These are phyloP conservation scores for Capromys pilorides DNA, from an alignment of 2,797 vertebrate genomes.

Conservation along the genomic window DNA sequence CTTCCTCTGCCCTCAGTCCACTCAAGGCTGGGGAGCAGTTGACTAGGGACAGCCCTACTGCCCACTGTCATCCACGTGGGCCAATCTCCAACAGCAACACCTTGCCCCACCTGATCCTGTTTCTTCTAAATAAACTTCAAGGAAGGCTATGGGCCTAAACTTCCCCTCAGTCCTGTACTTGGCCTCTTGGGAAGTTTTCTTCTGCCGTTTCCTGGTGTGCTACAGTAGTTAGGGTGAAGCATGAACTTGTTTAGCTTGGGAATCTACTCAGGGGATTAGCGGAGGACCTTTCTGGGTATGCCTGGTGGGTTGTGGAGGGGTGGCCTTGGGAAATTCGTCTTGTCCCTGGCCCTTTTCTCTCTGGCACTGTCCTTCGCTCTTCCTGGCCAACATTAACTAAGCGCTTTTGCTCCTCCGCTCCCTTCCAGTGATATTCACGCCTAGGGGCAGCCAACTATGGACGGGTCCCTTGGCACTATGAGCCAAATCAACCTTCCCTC, in stretches of 20 bases:
- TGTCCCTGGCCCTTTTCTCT: background rate
- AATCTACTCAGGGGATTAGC: background rate
- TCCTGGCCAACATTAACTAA: background rate
- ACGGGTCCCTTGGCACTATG: background rate
- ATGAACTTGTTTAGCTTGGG: background rate
- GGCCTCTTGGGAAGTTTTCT: background rate
- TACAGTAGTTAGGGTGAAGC: too few species aligned
- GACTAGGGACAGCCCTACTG: background rate
- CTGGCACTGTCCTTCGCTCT: background rate
- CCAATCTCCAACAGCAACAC: rapidly evolving
- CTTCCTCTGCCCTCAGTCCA: background rate
- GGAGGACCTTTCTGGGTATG: background rate
- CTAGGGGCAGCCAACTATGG: background rate
- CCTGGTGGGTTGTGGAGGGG: background rate
- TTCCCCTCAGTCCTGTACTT: background rate
- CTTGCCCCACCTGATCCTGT: background rate
- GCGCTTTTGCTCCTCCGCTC: background rate
- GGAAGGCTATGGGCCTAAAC: background rate
- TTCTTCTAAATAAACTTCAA: background rate
- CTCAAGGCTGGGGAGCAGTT: background rate
- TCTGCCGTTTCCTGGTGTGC: background rate
- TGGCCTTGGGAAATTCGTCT: background rate
- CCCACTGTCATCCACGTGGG: too few species aligned
- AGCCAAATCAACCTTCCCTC: background rate
- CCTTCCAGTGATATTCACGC: background rate